Evolutionary conservation across 2,888 invertebrate species (phyloP), one percentile per base, ranked within the genome.

Genomic region (Thecocarcelia acutangulata): DNA sequence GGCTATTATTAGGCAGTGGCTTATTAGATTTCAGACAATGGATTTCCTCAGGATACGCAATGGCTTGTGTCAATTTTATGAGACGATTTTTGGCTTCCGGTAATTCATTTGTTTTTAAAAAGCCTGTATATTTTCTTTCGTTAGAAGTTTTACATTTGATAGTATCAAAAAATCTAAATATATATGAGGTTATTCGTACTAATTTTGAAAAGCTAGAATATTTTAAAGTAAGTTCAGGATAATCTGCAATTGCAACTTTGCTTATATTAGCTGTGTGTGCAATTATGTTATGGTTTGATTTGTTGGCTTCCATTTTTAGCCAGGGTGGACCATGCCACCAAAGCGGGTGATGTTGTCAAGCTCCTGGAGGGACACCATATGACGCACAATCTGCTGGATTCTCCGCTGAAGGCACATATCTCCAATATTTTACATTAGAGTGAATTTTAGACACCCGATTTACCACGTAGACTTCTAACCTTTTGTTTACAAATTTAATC

Each of bases 361-460:
- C 9, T 66, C 12, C 33, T 37, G 46, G 8, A 17, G 46, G 1
- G 28, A 42, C 28, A 0, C 46, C 24, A n/a, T 54, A 17, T 0
- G 56, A 69, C 1, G 46, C 58, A 13, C 28, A 46, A 48, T 56
- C 69, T n/a, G 70, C 70, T 12, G 58, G 70, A 8, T 69, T 69
- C 3, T 69, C 46, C 28, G 24, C 12, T 9, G 70, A 50, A 3
- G 19, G 59, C 11, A 70, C 19, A 12, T 70, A 40, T 46, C 42
- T 42, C 54, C 69, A 69, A 42, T 42, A 13, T 9, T 61, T 40
- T 11, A 52, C n/a, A 21, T 59, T 24, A 12, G 50, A 59, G 61
- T 44, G 72, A 50, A 63, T 52, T 46, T 33, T 40, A 17, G 33
- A 54, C 3, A 73, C 46, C 3, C 61, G 42, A 46, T 73, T 46